Base-by-base conservation (phyloP, 2,113 vertebrate species). In the Kryptolebias marmoratus region DNA sequence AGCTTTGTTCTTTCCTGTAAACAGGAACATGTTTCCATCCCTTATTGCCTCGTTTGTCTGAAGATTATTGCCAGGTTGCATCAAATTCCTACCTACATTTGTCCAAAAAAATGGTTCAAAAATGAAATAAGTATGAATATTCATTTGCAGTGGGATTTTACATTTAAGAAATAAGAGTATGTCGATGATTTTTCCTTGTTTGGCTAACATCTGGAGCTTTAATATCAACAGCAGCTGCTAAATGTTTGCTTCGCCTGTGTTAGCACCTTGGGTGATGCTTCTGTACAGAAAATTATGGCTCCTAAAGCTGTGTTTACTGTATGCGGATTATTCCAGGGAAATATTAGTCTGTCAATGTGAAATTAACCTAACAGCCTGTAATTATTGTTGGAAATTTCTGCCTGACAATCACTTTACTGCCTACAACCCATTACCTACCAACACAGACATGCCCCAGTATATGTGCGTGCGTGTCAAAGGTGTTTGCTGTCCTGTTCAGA, bases 311-410 rank as follows among this genome's bases (percentile, higher is more conserved):
- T 45, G 32, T 54, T 57, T 48, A 49, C 49, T 53, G 44, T 64
- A 49, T 70, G 18, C 52, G 31, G 76, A 64, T 78, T 48, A 48
- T 81, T 27, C 12, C 13, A n/a, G 55, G 70, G 73, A 77, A 63
- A 67, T 59, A 72, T 71, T 75, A 70, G 61, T 8, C 32, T 82
- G 81, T 75, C 73, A 66, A 42, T 67, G 50, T 65, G 36, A 82
- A 82, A 84, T 87, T 69, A 86, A 73, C 62, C 1, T 73, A 79
- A 83, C 54, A 73, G 69, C 68, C 63, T 79, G 71, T 80, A 62
- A 72, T 83, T 77, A 77, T 71, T 71, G 57, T 68, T 42, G 59
- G 63, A 73, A 61, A 82, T 80, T 79, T 79, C 64, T 88, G 85
- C 79, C 56, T 14, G n/a, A 50, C 70, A 75, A 79, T 71, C 85